Base-by-base conservation (phyloP, 2,888 invertebrate species). In the Zele albiditarsus region DNA sequence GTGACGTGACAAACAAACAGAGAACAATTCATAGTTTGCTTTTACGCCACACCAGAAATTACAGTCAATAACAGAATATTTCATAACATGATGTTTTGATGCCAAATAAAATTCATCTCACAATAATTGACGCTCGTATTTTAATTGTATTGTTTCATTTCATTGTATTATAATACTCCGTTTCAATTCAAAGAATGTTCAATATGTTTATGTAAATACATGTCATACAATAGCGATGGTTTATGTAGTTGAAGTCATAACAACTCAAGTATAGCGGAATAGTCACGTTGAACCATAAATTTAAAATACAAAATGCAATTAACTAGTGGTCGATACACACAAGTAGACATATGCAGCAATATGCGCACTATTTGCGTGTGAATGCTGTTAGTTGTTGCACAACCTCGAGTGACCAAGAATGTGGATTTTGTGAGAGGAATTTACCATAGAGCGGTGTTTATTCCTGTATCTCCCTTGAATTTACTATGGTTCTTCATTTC, bases 291-390 rank as follows among this genome's bases (percentile, higher is more conserved):
- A n/a, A 27, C 73, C 60, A 68, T 74, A 74, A 72, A 74, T 72
- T 66, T 33, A 58, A 63, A 72, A 72, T 78, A 70, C 31, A 74
- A 74, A 42, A 74, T 76, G 76, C 74, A 78, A 78, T 78, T 76
- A 74, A 78, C 67, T 65, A 38, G 31, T 25, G 49, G 66, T 53
- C 62, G 57, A 74, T 74, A 31, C 76, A 69, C 73, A 33, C 42
- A 53, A 68, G 28, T 58, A n/a, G 10, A 14, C 27, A 42, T 46
- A 42, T 46, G 49, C 31, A 16, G 31, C 69, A 69, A 53, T 69
- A 10, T 20, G 33, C 4, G n/a, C 33, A 1, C 3, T 31, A 49
- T 38, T 38, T 20, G 14, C 42, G 27, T 53, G 49, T 42, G 16
- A 28, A 23, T n/a, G 42, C 16, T 66, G 42, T 0, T 38, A 16